phyloP scores from a whole-genome alignment of 2,888 invertebrate genomes.

The Entomobrya proxima region DNA sequence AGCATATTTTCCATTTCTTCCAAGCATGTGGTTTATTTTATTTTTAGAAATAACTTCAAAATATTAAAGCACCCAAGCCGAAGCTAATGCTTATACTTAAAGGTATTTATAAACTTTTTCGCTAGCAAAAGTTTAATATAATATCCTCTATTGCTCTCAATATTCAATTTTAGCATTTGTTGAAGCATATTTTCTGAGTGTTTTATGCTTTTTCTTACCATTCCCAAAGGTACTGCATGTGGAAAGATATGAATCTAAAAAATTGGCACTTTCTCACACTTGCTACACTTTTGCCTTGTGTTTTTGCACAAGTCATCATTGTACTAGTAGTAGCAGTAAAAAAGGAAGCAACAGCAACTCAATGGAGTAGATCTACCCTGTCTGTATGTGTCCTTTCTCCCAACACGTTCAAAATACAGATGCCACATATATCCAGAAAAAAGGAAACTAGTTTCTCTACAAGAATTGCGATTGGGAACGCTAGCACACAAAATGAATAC shows the following conservation, averaged over 20 bases:
- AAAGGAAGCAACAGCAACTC: constrained; percentile 41
- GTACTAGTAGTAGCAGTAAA: neutral
- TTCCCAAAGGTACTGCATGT: constrained; percentile 43
- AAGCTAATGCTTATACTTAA: too few species aligned
- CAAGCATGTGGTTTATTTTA: too few species aligned
- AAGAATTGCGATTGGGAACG: too few species aligned
- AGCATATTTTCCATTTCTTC: too few species aligned
- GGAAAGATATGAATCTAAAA: constrained; percentile 64
- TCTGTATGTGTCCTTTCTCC: neutral
- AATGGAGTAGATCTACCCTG: neutral
- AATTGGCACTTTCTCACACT: constrained; percentile 69
- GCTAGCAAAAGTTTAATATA: too few species aligned
- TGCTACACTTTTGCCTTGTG: constrained; percentile 53
- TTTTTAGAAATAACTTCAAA: too few species aligned
- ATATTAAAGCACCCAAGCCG: too few species aligned
- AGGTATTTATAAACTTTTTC: too few species aligned
- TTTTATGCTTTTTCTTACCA: neutral
- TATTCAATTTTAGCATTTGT: constrained; percentile 43
- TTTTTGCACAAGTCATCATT: constrained; percentile 45
- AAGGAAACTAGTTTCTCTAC: neutral
- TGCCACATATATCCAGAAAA: too few species aligned
- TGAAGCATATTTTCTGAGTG: too few species aligned
- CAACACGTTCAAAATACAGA: too few species aligned
- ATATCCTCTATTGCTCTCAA: too few species aligned
- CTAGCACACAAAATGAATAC: neutral